Conservation (phyloP, 92 coral and sea anemone species). For the Epizoanthus stellaris region DNA sequence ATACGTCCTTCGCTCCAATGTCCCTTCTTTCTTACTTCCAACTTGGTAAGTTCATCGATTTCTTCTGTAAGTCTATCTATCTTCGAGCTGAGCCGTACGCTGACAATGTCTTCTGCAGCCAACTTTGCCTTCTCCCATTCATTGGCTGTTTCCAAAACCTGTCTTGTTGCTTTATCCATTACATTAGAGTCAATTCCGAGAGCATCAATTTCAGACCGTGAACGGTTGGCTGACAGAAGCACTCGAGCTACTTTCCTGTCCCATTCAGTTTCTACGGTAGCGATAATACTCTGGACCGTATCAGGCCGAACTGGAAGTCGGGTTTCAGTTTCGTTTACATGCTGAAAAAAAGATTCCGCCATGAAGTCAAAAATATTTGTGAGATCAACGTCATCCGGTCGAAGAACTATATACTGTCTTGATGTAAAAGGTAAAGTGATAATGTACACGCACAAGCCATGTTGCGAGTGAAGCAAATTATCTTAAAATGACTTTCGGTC, state of each 20-base stretch:
- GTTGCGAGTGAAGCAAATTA: too few relatives aligned
- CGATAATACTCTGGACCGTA: background rate
- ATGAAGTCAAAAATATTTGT: background rate
- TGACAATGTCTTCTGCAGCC: slow-evolving; percentile 8
- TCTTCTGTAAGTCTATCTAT: slow-evolving; percentile 5
- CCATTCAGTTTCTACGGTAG: slow-evolving; percentile 20
- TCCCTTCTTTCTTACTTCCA: background rate
- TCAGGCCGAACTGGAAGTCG: slow-evolving; percentile 1
- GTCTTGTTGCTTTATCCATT: slow-evolving; percentile 9
- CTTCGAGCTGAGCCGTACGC: background rate
- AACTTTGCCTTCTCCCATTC: slow-evolving; percentile 19
- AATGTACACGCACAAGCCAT: too few relatives aligned
- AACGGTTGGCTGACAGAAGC: slow-evolving; percentile 19
- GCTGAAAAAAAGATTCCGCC: background rate
- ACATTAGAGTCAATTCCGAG: slow-evolving; percentile 2
- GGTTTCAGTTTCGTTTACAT: background rate
- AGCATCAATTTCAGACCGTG: slow-evolving; percentile 14
- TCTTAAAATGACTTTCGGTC: too few relatives aligned
- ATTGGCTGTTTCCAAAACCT: background rate
- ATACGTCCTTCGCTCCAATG: slow-evolving; percentile 13
- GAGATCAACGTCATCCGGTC: background rate
- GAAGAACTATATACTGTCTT: too few relatives aligned
- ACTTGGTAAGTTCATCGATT: slow-evolving; percentile 4
- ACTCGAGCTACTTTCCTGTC: slow-evolving; percentile 17
- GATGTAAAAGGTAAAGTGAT: too few relatives aligned